These are phyloP conservation scores for Hemicentrotus pulcherrimus DNA, from an alignment of 35 echinoderm and acorn worm genomes.

Conservation along the genomic window DNA sequence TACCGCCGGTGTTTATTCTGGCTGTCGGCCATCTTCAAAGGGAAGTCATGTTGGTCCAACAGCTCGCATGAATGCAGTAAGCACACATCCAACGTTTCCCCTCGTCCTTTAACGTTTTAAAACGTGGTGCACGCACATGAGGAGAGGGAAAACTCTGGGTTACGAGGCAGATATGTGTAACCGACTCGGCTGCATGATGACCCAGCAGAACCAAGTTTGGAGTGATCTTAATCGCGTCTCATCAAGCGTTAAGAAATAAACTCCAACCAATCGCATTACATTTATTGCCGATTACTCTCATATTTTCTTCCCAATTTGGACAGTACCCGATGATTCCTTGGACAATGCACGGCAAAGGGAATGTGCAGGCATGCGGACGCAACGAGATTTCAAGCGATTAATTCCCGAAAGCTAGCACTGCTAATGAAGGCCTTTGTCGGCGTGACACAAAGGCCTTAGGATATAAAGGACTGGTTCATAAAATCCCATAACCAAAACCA, in stretches of 20 bases:
- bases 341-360: background rate
- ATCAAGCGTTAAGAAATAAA: constrained; percentile 24
- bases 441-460: constrained; percentile 6
- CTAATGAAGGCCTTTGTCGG: constrained; percentile 42
- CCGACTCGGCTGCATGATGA: background rate
- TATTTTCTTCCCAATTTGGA: constrained; percentile 31
- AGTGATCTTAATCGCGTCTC: background rate
- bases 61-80: constrained; percentile 22
- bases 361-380: constrained; percentile 4
- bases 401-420: constrained; percentile 30
- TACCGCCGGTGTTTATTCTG: constrained; percentile 34
- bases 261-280: constrained; percentile 19
- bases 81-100: constrained; percentile 4
- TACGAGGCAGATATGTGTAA: constrained; percentile 2
- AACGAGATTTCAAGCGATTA: constrained; percentile 35
- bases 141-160: background rate
- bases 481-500: background rate
- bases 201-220: background rate
- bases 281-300: constrained; percentile 42
- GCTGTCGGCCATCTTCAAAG: constrained; percentile 7
- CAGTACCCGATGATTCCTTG: background rate
- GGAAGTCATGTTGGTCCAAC: background rate
- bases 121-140: background rate
- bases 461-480: background rate
- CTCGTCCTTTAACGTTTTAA: background rate